These are phyloP conservation scores for Globicephala melas DNA, from an alignment of 2,113 vertebrate species.

Conservation along the genomic window DNA sequence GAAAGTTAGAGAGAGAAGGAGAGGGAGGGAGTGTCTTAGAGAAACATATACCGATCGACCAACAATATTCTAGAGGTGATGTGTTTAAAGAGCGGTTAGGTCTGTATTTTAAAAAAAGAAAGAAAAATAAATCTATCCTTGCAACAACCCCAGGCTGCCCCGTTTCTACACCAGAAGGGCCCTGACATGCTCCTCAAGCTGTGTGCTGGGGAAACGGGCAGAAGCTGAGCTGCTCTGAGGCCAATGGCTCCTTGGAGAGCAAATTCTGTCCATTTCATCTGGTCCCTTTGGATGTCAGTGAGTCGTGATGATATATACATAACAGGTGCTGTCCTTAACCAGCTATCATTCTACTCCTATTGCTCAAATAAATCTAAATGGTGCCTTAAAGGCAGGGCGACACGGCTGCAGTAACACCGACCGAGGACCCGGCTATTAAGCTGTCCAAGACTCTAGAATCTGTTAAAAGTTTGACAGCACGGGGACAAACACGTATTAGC, in stretches of 20 bases:
- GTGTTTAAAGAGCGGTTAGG: no score
- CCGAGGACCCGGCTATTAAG: constrained; percentile 85
- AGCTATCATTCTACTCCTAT: constrained; percentile 77
- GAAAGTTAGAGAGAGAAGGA: background rate
- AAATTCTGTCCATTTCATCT: constrained; percentile 54
- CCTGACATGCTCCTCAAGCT: background rate
- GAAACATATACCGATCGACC: background rate
- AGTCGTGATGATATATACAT: constrained; percentile 67
- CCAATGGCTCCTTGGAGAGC: constrained; percentile 35
- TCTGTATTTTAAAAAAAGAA: background rate
- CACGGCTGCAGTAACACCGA: constrained; percentile 80
- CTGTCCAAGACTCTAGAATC: constrained; percentile 83
- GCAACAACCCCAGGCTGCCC: background rate
- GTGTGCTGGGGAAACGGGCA: accelerated
- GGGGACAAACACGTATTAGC: constrained; percentile 83
- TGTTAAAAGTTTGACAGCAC: constrained; percentile 85
- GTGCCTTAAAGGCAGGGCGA: constrained; percentile 81
- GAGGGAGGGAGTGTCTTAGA: background rate
- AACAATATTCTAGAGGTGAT: background rate
- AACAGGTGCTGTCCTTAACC: constrained; percentile 81
- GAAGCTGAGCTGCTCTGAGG: background rate
- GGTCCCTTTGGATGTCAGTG: constrained; percentile 74
- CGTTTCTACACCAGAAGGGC: background rate
- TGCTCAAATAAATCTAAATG: constrained; percentile 81
- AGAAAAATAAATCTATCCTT: background rate